Evolutionary conservation across 2,797 vertebrate species (phyloP), one percentile per base, ranked within the genome.

Genomic region (Sciurus carolinensis): DNA sequence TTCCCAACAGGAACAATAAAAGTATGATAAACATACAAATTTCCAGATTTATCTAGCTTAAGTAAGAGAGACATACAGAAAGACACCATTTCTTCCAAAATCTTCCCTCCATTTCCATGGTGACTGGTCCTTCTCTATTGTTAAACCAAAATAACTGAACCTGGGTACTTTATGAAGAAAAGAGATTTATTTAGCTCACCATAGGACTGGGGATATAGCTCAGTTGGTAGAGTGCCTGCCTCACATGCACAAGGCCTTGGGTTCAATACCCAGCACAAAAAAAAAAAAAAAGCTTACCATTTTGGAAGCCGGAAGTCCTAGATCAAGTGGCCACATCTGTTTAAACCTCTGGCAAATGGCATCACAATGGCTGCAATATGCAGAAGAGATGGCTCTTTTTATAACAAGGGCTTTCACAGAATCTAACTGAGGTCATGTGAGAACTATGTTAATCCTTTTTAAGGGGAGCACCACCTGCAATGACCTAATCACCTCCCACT

Each of bases 1-100:
- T 80, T 87, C 67, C 95, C 17, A 86, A 66, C n/a, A 84, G 33
- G 50, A 94, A 94, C 87, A 66, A 66, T 67, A 93, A 8, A 77
- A 92, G 47, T 67, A 83, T 15, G 91, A 73, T 47, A 95, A 87
- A 79, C 14, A 87, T 47, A 77, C 8, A 91, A 59, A 89, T 77
- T 24, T 81, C 59, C 36, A 71, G 47, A 81, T 80, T 84, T 84
- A 66, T 50, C 36, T 8, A 84, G 14, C 28, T 84, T 76, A 90
- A 64, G 24, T 79, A 93, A 89, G 13, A 10, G 81, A 12, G n/a
- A 76, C 22, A 87, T 87, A 59, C 39, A 81, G 76, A 64, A 92
- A 93, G 80, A 91, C 54, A 42, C 22, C 72, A 50, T 95, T 86
- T 36, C 36, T 36, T 36, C 36, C 36, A 91, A 89, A 93, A 75